Percentiles rank a stretch among this genome's conserved stretches.
Conservation (phyloP, 2,797 vertebrate genomes). For the Dallia pectoralis region DNA sequence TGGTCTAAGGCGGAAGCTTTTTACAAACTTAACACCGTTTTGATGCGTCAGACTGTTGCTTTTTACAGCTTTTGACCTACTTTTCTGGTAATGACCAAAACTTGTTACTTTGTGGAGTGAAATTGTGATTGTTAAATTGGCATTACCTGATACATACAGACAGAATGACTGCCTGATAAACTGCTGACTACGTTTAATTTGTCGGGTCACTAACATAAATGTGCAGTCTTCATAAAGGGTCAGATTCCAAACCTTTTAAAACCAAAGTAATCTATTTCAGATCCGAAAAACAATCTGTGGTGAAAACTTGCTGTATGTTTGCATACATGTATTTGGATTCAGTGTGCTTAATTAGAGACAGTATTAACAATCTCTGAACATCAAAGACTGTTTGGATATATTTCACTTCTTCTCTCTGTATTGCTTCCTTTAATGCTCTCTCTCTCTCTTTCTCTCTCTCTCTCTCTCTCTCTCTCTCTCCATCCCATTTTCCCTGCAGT, state of each 20-base stretch:
- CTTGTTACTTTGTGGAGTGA: too few species aligned
- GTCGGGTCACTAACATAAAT: background rate
- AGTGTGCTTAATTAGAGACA: constrained; percentile 55
- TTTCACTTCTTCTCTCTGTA: constrained; percentile 7
- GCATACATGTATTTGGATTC: constrained; percentile 43
- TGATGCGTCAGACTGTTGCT: background rate
- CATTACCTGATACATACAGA: background rate
- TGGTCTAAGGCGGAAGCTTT: background rate
- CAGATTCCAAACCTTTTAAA: background rate
- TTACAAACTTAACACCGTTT: background rate
- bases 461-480: constrained; percentile 25
- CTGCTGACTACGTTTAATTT: background rate
- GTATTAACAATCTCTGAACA: constrained; percentile 48
- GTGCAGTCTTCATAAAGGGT: background rate
- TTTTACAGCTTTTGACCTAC: background rate
- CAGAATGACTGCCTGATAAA: background rate
- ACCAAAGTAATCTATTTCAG: constrained; percentile 3
- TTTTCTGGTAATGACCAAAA: too few species aligned
- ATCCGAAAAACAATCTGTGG: constrained; percentile 14
- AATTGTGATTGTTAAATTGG: too few species aligned
- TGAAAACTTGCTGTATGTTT: constrained; percentile 1
- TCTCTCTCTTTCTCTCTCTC: background rate
- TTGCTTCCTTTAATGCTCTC: background rate
- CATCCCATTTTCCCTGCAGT: constrained; percentile 41
- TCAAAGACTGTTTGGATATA: constrained; percentile 57